Base-by-base conservation (phyloP, 2,797 vertebrate genomes). In the Lepus oiostolus region DNA sequence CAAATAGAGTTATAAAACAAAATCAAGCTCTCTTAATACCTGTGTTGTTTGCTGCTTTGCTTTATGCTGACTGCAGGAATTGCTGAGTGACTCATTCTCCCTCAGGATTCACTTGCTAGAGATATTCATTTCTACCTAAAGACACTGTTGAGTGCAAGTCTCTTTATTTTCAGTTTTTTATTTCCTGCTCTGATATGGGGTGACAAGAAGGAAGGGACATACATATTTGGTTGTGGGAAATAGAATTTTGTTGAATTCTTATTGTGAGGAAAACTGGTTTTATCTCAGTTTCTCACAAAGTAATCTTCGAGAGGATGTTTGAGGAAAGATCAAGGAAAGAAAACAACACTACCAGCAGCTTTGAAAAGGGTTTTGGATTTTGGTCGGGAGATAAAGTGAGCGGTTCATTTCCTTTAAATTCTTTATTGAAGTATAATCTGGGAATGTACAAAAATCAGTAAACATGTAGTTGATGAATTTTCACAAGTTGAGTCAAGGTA, bases 71-170 rank as follows among this genome's bases (percentile, higher is more conserved):
- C n/a, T 32, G 7, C 21, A 16, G 74, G 58, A 77, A 70, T 92
- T 92, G 68, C 21, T 30, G 24, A 91, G 35, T 96, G 70, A 76
- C 63, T 95, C 76, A 87, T 87, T 93, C 50, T 95, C 26, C 65
- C 32, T 94, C 62, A 63, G 71, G n/a, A 85, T 79, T 86, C 65
- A 87, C 52, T 90, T 84, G 38, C 17, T 54, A 83, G 60, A 86
- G 75, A 21, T 87, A 87, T 24, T 90, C 68, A 77, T 96, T 90
- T 94, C 19, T 92, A 75, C 67, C 60, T 71, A 88, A 93, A 71
- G 68, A 91, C 2, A 32, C 52, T 94, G 26, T 75, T 3, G 0
- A 75, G 17, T 54, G 9, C 28, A 88, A 90, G 30, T 54, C 16
- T 93, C 26, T 77, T 67, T 94, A 58, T 76, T 89, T 92, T 76